Base-by-base conservation (phyloP, 2,797 vertebrate species). In the Artibeus lituratus region DNA sequence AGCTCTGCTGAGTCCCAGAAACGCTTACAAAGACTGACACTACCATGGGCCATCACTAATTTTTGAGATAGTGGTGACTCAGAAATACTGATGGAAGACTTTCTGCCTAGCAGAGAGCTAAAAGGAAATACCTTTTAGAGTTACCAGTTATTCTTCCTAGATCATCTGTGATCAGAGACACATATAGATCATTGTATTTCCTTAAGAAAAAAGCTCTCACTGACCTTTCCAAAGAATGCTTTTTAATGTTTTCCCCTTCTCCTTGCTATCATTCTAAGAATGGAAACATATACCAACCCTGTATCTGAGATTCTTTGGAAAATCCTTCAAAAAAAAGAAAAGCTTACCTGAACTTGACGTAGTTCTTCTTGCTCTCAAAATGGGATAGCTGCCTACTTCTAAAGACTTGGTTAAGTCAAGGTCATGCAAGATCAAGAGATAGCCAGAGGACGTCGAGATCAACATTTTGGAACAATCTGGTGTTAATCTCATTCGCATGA, bases 391-490 rank as follows among this genome's bases (percentile, higher is more conserved):
- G 98, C 99, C 99, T 98, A 99, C 99, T 98, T 99, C 99, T 49
- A 99, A 98, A 78, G 99, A 99, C 97, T 99, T 99, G 8, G 99
- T 99, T 93, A 99, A 99, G 98, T 99, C 99, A 96, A 99, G 99
- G 98, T 99, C 99, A 32, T 99, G 99, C 87, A 99, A 99, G 98
- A 99, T 99, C 96, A 99, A 98, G 95, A 99, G 99, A 98, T 99
- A 99, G 5, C 99, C 99, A 37, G 99, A 99, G 74, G 99, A 99
- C 0, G 99, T 99, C 91, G 99, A 99, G 98, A 99, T 99, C 92
- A 99, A 98, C 99, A 99, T 99, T 98, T 99, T 99, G 95, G 99
- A 99, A 98, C 99, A 99, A 98, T 99, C 99, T 74, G 99, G 99
- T 0, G 99, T 99, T 98, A 99, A 98, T 47, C 99, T 99, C 99